Conservation (phyloP, 2,888 invertebrate genomes). For the Lasioglossum vierecki region DNA sequence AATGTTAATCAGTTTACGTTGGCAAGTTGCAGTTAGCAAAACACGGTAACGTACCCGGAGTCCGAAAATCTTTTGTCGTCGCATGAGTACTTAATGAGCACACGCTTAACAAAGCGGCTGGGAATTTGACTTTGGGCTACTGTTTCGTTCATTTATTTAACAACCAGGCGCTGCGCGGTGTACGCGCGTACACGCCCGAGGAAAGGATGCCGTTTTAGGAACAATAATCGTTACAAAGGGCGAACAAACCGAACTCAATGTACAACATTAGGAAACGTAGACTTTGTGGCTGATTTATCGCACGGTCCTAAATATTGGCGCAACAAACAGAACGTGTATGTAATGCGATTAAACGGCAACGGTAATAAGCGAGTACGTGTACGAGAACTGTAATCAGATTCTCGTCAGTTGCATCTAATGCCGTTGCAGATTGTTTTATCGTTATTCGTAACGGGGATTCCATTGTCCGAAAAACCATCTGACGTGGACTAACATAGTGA, state of each 20-base stretch:
- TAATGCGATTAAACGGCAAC: constrained; percentile 34
- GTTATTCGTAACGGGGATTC: constrained; percentile 1
- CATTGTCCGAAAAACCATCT: constrained; percentile 14
- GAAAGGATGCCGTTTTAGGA: constrained; percentile 22
- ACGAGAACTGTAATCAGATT: constrained; percentile 41
- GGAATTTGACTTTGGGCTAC: constrained; percentile 18
- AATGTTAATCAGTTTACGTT: constrained; percentile 11
- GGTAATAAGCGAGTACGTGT: constrained; percentile 41
- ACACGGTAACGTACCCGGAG: not conserved
- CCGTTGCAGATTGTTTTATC: constrained; percentile 12
- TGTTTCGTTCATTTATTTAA: constrained; percentile 38
- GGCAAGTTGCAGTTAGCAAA: not conserved
- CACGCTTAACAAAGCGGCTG: not conserved
- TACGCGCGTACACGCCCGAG: not conserved
- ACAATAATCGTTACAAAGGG: not conserved
- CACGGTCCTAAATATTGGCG: constrained; percentile 41
- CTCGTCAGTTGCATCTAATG: constrained; percentile 23
- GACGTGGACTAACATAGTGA: not conserved
- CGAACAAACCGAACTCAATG: constrained; percentile 15
- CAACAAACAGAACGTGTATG: constrained; percentile 38
- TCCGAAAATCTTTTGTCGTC: not conserved
- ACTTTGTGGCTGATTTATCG: constrained; percentile 41
- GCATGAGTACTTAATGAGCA: constrained; percentile 21
- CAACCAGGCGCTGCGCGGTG: not conserved
- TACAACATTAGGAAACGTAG: constrained; percentile 34